Evolutionary conservation across 1,140 invertebrate species (phyloP).

Genomic region (Leptinotarsa undecemlineata): DNA sequence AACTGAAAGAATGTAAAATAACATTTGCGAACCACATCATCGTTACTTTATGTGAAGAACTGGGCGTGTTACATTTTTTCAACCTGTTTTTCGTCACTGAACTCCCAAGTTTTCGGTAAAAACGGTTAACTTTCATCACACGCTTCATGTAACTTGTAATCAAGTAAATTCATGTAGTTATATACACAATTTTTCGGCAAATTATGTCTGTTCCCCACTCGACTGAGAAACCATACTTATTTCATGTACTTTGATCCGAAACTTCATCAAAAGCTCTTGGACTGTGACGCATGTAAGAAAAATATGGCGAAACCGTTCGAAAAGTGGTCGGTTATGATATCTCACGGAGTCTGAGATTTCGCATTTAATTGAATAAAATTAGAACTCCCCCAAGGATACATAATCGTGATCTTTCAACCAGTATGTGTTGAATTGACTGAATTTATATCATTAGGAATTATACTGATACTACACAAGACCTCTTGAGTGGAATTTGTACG

Average conservation of each 20-base stretch:
- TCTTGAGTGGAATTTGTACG: neutral
- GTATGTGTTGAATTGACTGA: neutral
- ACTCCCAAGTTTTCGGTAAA: no score
- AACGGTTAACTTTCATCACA: no score
- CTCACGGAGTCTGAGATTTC: neutral
- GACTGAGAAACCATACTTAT: no score
- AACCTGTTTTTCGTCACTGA: no score
- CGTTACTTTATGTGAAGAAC: no score
- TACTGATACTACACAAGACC: neutral
- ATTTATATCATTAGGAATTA: neutral
- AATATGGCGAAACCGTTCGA: neutral
- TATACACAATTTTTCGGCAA: no score
- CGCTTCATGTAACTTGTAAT: no score
- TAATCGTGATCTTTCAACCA: constrained; percentile 2
- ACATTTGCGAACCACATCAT: no score
- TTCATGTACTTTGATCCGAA: neutral
- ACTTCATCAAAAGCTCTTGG: neutral
- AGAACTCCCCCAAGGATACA: neutral
- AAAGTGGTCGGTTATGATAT: neutral
- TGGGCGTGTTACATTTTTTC: no score
- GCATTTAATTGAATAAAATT: neutral
- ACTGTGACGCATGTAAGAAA: neutral
- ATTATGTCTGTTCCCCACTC: no score
- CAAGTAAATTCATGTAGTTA: no score
- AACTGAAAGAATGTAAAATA: no score